phyloP scores from a whole-genome alignment of 2,113 vertebrate genomes.

The Vidua macroura region DNA sequence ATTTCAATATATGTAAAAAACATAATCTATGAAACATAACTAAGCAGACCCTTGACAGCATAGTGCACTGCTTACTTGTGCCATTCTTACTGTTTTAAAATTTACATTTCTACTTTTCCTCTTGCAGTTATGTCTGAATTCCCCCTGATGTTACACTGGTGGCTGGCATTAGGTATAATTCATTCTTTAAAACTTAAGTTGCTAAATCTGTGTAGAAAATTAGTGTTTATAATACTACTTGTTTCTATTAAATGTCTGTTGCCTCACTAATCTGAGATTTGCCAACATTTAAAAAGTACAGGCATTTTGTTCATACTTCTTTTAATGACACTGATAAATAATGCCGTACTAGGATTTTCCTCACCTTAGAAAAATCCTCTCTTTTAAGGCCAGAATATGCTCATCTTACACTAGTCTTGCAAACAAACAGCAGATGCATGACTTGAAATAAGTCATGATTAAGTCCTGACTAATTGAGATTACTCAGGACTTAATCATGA shows the following conservation, averaged over 20 bases:
- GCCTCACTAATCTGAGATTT: background rate
- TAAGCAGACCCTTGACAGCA: background rate
- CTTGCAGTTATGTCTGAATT: conserved; percentile 84
- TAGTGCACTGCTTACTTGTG: background rate
- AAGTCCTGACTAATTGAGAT: background rate
- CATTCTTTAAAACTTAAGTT: background rate
- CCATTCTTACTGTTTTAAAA: background rate
- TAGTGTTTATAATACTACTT: background rate
- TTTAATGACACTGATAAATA: background rate
- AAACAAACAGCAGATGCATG: background rate
- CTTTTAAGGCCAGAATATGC: background rate
- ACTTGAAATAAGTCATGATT: background rate
- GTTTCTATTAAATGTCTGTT: background rate
- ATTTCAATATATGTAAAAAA: background rate
- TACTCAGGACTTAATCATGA: background rate
- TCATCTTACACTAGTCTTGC: background rate
- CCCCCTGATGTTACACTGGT: conserved; percentile 84
- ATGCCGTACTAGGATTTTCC: background rate
- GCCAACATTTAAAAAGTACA: background rate
- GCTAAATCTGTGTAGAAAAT: background rate
- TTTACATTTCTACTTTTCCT: background rate
- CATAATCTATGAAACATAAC: background rate
- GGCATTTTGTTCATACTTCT: background rate
- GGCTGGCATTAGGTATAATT: conserved; percentile 82
- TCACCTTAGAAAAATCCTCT: background rate